A percentile compares a stretch with the other conserved stretches of the same genome.
These are phyloP conservation scores for Mactromeris polynyma DNA, from an alignment of 2,888 invertebrate genomes.

Conservation along the genomic window DNA sequence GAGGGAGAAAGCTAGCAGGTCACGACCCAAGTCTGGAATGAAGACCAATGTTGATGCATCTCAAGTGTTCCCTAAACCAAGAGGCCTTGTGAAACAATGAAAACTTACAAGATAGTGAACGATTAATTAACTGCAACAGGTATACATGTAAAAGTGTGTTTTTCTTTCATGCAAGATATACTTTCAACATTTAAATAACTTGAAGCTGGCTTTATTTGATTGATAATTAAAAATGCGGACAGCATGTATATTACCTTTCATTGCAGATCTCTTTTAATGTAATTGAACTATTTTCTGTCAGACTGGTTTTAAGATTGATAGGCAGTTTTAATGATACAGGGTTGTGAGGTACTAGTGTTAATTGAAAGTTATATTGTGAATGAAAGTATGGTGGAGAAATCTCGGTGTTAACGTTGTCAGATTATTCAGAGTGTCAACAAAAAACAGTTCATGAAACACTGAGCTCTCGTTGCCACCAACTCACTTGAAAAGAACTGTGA, in stretches of 20 bases:
- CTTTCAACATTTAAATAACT: neutral
- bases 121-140: neutral
- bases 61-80: slow-evolving; percentile 66
- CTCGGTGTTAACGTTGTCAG: too few relatives aligned
- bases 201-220: neutral
- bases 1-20: slow-evolving; percentile 67
- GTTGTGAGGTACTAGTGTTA: neutral
- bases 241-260: neutral
- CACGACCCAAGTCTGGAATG: slow-evolving; percentile 60
- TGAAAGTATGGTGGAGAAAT: neutral
- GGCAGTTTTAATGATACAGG: neutral
- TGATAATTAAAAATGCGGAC: neutral
- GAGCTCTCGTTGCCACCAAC: neutral
- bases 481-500: neutral
- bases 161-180: neutral
- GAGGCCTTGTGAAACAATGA: slow-evolving; percentile 63
- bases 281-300: neutral
- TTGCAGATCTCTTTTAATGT: neutral
- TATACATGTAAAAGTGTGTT: neutral
- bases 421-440: neutral
- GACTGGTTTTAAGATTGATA: neutral
- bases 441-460: neutral
- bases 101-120: neutral
- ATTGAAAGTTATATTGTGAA: slow-evolving; percentile 2
- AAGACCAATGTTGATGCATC: slow-evolving; percentile 59